Evolutionary conservation across 1,140 invertebrate genomes (phyloP).

Genomic region (Drosophila suzukii): DNA sequence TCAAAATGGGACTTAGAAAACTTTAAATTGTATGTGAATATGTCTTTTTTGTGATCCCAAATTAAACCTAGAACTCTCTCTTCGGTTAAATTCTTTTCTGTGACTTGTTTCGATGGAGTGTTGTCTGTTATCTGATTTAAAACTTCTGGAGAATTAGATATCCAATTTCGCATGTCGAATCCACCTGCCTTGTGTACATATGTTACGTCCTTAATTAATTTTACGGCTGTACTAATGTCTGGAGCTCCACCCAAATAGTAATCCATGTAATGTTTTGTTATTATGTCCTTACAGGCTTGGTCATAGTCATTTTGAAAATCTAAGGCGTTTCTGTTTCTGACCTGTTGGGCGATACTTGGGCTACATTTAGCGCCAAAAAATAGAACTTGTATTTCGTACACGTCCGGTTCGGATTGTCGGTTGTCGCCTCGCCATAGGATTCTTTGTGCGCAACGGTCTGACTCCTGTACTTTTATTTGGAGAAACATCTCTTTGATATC

Average conservation of each 20-base stretch:
- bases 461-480: constrained; percentile 15
- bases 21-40: constrained; percentile 15
- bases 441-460: constrained; percentile 13
- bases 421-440: constrained; percentile 18
- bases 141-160: constrained; percentile 26
- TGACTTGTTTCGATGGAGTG: background rate
- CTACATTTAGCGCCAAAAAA: constrained; percentile 33
- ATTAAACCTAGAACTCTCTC: constrained; percentile 21
- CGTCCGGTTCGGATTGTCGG: constrained; percentile 1
- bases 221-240: constrained; percentile 26
- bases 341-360: constrained; percentile 22
- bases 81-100: constrained; percentile 1
- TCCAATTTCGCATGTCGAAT: constrained; percentile 36
- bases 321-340: constrained; percentile 58
- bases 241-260: constrained; percentile 75
- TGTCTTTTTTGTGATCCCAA: constrained; percentile 20
- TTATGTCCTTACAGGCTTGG: constrained; percentile 52
- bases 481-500: constrained; percentile 17
- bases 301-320: constrained; percentile 37
- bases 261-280: constrained; percentile 79
- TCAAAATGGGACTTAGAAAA: constrained; percentile 17
- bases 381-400: constrained; percentile 34
- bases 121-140: constrained; percentile 6
- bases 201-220: constrained; percentile 18
- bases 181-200: constrained; percentile 18